phyloP scores from a whole-genome alignment of 2,888 invertebrate genomes.

The Drosophila macrothrix region DNA sequence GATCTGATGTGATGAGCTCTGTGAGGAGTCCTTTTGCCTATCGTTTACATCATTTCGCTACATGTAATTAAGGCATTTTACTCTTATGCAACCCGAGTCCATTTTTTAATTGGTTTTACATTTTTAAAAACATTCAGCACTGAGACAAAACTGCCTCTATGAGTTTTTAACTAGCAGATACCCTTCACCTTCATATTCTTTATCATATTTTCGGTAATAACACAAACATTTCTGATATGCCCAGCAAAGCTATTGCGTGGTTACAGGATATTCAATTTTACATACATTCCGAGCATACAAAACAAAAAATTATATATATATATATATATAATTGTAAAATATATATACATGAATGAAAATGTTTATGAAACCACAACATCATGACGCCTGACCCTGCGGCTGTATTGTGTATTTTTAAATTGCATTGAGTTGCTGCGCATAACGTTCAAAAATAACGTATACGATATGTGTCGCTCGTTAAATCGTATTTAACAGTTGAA shows the following conservation, averaged over 20 bases:
- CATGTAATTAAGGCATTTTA: conserved; percentile 43
- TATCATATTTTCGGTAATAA: not conserved
- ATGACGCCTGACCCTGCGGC: conserved; percentile 20
- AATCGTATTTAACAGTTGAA: conserved; percentile 59
- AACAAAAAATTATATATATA: conserved; percentile 8
- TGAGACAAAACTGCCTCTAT: not conserved
- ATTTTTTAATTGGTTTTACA: conserved; percentile 58
- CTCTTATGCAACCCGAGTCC: conserved; percentile 26
- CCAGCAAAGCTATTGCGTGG: too few species aligned
- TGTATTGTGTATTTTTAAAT: conserved; percentile 21
- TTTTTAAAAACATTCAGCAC: conserved; percentile 11
- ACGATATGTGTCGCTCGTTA: conserved; percentile 53
- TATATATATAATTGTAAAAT: conserved; percentile 15
- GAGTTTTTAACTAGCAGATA: not conserved
- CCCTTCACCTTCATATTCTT: not conserved
- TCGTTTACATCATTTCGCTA: conserved; percentile 49
- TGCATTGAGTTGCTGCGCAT: conserved; percentile 30
- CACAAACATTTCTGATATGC: not conserved
- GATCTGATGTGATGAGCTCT: not conserved
- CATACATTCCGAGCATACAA: not conserved
- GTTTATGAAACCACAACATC: conserved; percentile 46
- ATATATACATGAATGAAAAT: conserved; percentile 37
- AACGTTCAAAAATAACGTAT: conserved; percentile 54
- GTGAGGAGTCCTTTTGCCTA: conserved; percentile 24
- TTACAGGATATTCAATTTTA: conserved; percentile 31